Evolutionary conservation across 2,888 invertebrate species (phyloP).

Genomic region (Elegia similella): DNA sequence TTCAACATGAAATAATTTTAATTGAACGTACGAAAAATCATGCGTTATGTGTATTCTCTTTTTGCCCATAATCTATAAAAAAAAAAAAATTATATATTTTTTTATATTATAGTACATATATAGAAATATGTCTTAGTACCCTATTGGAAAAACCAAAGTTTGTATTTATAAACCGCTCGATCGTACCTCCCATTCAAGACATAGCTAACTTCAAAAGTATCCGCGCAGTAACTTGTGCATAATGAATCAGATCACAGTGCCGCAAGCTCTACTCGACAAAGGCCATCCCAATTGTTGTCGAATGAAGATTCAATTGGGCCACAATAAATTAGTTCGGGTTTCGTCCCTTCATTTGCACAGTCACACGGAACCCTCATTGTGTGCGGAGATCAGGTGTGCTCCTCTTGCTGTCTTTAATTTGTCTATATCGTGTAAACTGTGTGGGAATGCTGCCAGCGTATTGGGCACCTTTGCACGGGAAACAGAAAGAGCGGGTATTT

Average conservation of each 20-base stretch:
- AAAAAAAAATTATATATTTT: no score
- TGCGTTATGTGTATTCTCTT: no score
- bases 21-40: no score
- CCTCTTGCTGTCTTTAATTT: neutral
- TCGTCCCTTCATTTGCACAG: conserved; percentile 65
- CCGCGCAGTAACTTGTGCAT: conserved; percentile 17
- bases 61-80: no score
- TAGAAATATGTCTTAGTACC: no score
- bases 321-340: conserved; percentile 53
- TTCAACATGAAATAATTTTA: no score
- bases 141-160: no score
- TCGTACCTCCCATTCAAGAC: neutral
- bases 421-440: neutral
- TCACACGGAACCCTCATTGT: conserved; percentile 44
- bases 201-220: conserved; percentile 4
- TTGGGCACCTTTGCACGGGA: no score
- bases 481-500: no score
- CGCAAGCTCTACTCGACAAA: conserved; percentile 51
- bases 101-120: no score
- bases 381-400: conserved; percentile 22
- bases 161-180: no score
- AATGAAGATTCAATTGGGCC: conserved; percentile 77
- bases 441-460: no score
- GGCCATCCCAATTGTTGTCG: conserved; percentile 70
- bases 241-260: conserved; percentile 50